Conservation (phyloP, 2,888 invertebrate genomes). For the Polydesmus complanatus region DNA sequence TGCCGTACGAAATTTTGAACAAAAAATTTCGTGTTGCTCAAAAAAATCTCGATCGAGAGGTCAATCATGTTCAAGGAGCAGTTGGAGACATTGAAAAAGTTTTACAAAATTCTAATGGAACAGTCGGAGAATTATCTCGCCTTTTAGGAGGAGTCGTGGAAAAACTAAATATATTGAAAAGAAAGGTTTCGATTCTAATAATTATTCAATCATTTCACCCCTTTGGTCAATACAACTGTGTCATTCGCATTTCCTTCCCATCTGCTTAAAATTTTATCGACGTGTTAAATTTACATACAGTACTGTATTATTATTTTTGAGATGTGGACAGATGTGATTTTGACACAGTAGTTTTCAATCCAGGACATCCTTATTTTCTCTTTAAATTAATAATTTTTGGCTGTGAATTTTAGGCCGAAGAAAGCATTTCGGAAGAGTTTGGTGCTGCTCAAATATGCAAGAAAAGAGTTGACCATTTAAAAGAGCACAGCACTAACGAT, state of each 20-base stretch:
- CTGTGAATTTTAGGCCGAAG: constrained; percentile 51
- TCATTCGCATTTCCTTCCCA: no score
- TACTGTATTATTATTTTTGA: no score
- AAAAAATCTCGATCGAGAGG: constrained; percentile 82
- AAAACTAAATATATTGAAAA: constrained; percentile 71
- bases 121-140: constrained; percentile 57
- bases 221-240: no score
- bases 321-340: no score
- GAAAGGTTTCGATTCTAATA: constrained; percentile 61
- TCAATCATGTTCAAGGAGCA: constrained; percentile 68
- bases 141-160: constrained; percentile 79
- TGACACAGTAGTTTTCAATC: no score
- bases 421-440: constrained; percentile 80
- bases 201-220: no score
- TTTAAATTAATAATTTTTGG: no score
- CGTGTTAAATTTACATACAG: no score
- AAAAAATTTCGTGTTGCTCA: constrained; percentile 93
- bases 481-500: constrained; percentile 41
- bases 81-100: constrained; percentile 65
- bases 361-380: no score
- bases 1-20: constrained; percentile 94
- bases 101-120: constrained; percentile 41
- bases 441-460: constrained; percentile 84
- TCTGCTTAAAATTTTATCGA: no score
- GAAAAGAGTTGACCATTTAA: constrained; percentile 79